Percentiles rank a stretch among this genome's conserved stretches.
phyloP scores from a whole-genome alignment of 2,888 invertebrate species.

The Tipula vernalis region DNA sequence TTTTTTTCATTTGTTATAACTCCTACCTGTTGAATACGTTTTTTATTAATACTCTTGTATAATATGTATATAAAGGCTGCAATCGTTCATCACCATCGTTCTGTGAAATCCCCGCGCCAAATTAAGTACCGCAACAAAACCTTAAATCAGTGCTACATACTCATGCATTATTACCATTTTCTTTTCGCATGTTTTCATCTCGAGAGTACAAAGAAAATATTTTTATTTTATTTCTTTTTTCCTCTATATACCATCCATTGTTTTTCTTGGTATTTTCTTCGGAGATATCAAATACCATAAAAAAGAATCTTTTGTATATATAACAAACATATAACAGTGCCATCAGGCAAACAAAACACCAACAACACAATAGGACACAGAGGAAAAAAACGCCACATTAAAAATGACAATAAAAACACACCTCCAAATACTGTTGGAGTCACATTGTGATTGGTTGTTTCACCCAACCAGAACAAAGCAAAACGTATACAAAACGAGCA shows the following conservation, averaged over 20 bases:
- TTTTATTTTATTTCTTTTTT: background rate
- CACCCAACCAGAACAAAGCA: background rate
- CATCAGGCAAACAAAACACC: background rate
- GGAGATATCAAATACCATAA: background rate
- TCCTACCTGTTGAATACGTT: background rate
- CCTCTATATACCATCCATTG: background rate
- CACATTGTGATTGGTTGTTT: background rate
- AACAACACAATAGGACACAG: background rate
- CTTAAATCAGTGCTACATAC: background rate
- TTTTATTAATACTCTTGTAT: background rate
- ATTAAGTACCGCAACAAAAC: background rate
- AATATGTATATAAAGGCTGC: background rate
- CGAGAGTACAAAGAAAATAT: background rate
- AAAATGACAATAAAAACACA: constrained; percentile 4
- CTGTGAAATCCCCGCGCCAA: background rate
- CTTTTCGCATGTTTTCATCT: background rate
- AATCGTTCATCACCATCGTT: background rate
- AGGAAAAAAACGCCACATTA: background rate
- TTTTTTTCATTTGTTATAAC: background rate
- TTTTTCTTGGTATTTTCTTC: background rate
- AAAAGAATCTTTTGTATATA: background rate
- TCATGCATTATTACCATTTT: background rate
- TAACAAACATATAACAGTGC: background rate
- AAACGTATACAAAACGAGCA: background rate
- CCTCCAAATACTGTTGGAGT: background rate